phyloP scores from a whole-genome alignment of 2,113 vertebrate species.

The Istiophorus platypterus region DNA sequence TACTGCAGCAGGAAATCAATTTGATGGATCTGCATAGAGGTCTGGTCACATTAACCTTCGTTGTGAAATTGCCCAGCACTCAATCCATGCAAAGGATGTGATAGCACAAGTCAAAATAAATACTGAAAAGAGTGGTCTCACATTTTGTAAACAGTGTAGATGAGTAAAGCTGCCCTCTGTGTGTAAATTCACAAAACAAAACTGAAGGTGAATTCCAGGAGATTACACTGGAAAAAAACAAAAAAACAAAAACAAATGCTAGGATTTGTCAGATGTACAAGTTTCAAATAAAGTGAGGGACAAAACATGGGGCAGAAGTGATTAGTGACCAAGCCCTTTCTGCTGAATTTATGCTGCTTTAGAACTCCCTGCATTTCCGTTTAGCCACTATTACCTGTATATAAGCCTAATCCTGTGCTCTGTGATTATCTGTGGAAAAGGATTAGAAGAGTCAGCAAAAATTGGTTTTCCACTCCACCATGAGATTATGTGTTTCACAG shows the following conservation, averaged over 20 bases:
- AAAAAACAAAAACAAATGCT: conserved; percentile 26
- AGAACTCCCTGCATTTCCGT: neutral
- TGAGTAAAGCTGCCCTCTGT: conserved; percentile 19
- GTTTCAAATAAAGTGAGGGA: neutral
- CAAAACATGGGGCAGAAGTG: neutral
- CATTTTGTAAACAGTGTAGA: neutral
- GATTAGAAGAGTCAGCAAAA: conserved; percentile 34
- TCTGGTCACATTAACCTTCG: neutral
- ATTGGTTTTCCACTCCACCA: conserved; percentile 30
- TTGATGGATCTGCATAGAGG: neutral
- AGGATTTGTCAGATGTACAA: neutral
- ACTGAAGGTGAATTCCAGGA: conserved; percentile 31
- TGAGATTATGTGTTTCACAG: conserved; percentile 35
- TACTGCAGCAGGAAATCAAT: neutral
- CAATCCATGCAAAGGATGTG: neutral
- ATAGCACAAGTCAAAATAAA: neutral
- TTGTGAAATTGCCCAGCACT: neutral
- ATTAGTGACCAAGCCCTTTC: neutral
- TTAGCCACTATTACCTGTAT: conserved; percentile 14
- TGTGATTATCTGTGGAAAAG: conserved; percentile 46
- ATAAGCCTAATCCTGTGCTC: neutral
- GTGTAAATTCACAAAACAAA: neutral
- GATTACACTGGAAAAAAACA: conserved; percentile 22
- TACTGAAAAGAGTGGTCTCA: neutral
- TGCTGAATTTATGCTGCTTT: neutral